Percentiles rank a stretch among this genome's conserved stretches.
phyloP scores from a whole-genome alignment of 2,113 vertebrate genomes.

The Plotosus lineatus region DNA sequence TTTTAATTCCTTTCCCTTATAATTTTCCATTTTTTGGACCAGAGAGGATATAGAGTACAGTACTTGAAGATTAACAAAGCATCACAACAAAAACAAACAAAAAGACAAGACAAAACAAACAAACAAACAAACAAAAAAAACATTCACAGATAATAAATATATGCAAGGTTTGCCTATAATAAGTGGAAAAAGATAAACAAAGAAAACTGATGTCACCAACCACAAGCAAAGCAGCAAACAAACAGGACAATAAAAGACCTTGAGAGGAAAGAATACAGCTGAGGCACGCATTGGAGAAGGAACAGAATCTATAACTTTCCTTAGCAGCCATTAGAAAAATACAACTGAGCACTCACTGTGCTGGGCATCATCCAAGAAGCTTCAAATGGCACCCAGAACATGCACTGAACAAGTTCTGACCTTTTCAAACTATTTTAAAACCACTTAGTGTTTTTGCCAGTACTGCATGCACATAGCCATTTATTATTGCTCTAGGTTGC shows the following conservation, averaged over 20 bases:
- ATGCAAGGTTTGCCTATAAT: not conserved
- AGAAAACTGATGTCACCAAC: slow-evolving; percentile 10
- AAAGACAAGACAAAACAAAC: slow-evolving; percentile 10
- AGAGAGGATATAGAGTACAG: no score
- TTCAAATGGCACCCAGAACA: slow-evolving; percentile 19
- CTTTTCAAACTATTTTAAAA: not conserved
- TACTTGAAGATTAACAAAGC: not conserved
- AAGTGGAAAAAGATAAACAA: slow-evolving; percentile 23
- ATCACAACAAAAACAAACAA: not conserved
- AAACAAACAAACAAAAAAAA: slow-evolving; percentile 3
- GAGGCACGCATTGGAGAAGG: slow-evolving; percentile 17
- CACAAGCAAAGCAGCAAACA: slow-evolving; percentile 16
- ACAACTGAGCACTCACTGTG: not conserved
- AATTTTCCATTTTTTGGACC: no score
- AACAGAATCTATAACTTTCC: not conserved
- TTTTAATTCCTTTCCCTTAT: no score
- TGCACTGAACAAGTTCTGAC: not conserved
- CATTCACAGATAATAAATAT: slow-evolving; percentile 13
- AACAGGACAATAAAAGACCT: slow-evolving; percentile 48
- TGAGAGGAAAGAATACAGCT: slow-evolving; percentile 32
- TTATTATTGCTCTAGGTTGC: not conserved
- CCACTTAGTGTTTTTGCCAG: not conserved
- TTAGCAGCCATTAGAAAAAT: not conserved
- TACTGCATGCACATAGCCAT: not conserved
- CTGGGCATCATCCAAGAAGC: slow-evolving; percentile 9